phyloP scores from a whole-genome alignment of 1,140 invertebrate genomes.

The Drosophila lowei region DNA sequence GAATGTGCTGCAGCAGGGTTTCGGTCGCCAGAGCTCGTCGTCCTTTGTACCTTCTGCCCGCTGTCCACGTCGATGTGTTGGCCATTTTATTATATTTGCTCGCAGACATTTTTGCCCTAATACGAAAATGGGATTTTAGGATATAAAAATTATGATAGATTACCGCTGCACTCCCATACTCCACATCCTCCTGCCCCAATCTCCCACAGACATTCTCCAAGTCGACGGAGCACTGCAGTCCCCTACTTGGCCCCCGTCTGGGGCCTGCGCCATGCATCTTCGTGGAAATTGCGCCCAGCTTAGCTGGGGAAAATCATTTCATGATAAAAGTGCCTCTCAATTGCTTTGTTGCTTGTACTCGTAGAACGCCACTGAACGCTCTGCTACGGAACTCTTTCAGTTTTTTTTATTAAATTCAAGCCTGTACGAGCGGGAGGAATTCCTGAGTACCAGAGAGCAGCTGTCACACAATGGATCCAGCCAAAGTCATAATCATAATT shows the following conservation, averaged over 20 bases:
- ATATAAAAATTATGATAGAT: slow-evolving; percentile 83
- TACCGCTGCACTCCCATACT: slow-evolving; percentile 63
- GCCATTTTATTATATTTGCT: slow-evolving; percentile 81
- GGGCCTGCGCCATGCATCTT: slow-evolving; percentile 15
- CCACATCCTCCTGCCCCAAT: slow-evolving; percentile 12
- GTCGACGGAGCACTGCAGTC: slow-evolving; percentile 11
- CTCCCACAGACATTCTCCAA: slow-evolving; percentile 4
- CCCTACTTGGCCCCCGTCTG: background rate
- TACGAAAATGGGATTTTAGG: slow-evolving; percentile 83
- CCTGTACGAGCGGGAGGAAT: slow-evolving; percentile 11
- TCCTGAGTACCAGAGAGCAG: slow-evolving; percentile 11
- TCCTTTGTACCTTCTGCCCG: slow-evolving; percentile 20
- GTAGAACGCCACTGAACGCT: slow-evolving; percentile 28
- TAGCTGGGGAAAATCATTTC: slow-evolving; percentile 70
- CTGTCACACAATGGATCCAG: slow-evolving; percentile 31
- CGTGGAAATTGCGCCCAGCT: slow-evolving; percentile 62
- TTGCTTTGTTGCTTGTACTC: slow-evolving; percentile 71
- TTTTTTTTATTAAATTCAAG: slow-evolving; percentile 65
- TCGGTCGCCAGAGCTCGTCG: slow-evolving; percentile 16
- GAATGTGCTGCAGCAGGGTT: slow-evolving; percentile 50
- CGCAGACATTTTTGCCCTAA: slow-evolving; percentile 82
- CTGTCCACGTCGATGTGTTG: slow-evolving; percentile 67
- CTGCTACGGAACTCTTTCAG: background rate
- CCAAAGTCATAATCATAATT: slow-evolving; percentile 46
- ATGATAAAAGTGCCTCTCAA: slow-evolving; percentile 75